Percentiles rank a stretch among this genome's conserved stretches.
phyloP scores from a whole-genome alignment of 2,113 vertebrate species.

The Triplophysa dalaica region DNA sequence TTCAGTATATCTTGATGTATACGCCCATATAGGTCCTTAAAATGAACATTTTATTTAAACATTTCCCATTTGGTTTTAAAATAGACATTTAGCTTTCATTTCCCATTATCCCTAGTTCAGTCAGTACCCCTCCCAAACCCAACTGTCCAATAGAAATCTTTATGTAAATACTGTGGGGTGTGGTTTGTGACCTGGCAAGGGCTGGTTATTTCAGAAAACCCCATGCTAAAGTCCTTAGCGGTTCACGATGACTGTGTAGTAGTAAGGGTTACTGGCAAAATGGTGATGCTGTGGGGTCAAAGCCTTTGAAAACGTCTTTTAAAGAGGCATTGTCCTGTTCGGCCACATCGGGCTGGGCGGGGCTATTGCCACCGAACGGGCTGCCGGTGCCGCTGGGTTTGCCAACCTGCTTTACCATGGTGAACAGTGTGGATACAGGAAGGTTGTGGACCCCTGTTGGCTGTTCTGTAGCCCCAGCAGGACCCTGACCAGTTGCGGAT shows the following conservation, averaged over 20 bases:
- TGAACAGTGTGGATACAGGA: slow-evolving; percentile 84
- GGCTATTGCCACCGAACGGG: slow-evolving; percentile 86
- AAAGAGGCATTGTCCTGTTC: slow-evolving; percentile 88
- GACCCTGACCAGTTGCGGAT: slow-evolving; percentile 45
- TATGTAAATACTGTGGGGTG: slow-evolving; percentile 60
- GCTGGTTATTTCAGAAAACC: not conserved
- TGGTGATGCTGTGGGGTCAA: slow-evolving; percentile 92
- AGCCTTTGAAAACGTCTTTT: slow-evolving; percentile 96
- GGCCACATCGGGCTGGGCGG: slow-evolving; percentile 71
- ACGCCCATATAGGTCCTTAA: slow-evolving; percentile 54
- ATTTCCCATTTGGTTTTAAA: slow-evolving; percentile 69
- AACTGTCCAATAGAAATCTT: slow-evolving; percentile 58
- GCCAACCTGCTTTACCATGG: slow-evolving; percentile 79
- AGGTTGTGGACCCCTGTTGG: slow-evolving; percentile 80
- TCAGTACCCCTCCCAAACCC: slow-evolving; percentile 45
- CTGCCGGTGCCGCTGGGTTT: slow-evolving; percentile 80
- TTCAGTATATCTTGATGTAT: slow-evolving; percentile 42
- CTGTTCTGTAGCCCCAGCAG: slow-evolving; percentile 56
- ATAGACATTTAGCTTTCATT: slow-evolving; percentile 64
- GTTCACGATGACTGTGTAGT: not conserved
- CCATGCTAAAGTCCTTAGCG: slow-evolving; percentile 9
- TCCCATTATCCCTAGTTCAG: slow-evolving; percentile 18
- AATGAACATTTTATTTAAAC: slow-evolving; percentile 61
- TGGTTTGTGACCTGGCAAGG: slow-evolving; percentile 15
- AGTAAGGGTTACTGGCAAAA: slow-evolving; percentile 84